Conservation (phyloP, 2,888 invertebrate species). For the Lasioglossum lativentre region DNA sequence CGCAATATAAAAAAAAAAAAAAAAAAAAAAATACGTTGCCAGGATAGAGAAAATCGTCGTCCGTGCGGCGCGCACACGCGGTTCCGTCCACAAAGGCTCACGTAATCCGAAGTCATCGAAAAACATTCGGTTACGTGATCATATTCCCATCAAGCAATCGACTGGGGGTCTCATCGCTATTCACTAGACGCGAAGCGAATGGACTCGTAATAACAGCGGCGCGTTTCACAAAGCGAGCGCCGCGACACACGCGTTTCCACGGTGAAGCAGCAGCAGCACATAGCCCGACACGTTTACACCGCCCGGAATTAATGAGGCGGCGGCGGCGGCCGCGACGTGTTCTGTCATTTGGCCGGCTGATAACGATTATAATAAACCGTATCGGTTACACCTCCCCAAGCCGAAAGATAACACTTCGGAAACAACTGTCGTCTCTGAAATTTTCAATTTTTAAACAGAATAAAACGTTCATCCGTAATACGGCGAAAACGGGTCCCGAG, state of each 20-base stretch:
- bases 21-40: background rate
- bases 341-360: background rate
- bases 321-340: constrained; percentile 9
- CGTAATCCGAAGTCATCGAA: constrained; percentile 14
- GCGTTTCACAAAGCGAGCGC: background rate
- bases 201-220: constrained; percentile 15
- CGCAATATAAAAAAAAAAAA: background rate
- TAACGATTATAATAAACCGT: background rate
- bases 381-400: background rate
- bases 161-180: constrained; percentile 19
- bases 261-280: too few species aligned
- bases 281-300: constrained; percentile 7
- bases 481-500: too few species aligned
- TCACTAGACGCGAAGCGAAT: constrained; percentile 4
- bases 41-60: background rate
- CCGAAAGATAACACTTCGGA: background rate
- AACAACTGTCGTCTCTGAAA: background rate
- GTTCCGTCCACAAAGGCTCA: background rate
- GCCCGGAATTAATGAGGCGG: constrained; percentile 31
- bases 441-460: too few species aligned
- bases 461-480: too few species aligned
- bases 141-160: constrained; percentile 5
- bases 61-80: background rate
- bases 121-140: constrained; percentile 20
- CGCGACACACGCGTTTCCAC: constrained; percentile 4